phyloP scores from a whole-genome alignment of 2,888 invertebrate species.

The Altica lythri region DNA sequence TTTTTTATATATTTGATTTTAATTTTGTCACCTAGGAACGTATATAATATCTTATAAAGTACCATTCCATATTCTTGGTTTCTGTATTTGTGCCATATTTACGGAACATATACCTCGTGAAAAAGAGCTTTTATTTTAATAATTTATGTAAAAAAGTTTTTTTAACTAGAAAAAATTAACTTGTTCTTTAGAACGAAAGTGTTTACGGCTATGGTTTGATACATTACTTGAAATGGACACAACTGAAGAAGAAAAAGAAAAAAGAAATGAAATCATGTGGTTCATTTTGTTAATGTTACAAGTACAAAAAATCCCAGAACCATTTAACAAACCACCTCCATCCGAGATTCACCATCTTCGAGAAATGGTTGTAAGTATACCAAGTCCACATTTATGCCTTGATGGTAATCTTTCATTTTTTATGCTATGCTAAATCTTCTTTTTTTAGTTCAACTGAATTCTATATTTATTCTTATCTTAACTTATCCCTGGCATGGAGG shows the following conservation, averaged over 20 bases:
- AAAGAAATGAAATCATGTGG: constrained; percentile 58
- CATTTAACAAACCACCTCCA: constrained; percentile 53
- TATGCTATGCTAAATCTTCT: no score
- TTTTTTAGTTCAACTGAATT: no score
- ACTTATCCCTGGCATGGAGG: no score
- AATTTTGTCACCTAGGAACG: no score
- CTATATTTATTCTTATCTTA: no score
- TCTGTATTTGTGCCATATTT: no score
- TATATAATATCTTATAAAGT: no score
- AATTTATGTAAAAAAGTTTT: background rate
- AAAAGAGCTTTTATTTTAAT: background rate
- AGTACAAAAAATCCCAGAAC: constrained; percentile 53
- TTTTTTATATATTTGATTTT: no score
- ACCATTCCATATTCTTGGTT: no score
- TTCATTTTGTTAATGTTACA: constrained; percentile 57
- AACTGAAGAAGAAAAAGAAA: constrained; percentile 45
- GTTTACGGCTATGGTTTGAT: constrained; percentile 54
- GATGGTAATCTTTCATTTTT: no score
- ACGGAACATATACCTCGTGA: no score
- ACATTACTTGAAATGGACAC: constrained; percentile 51
- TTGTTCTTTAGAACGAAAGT: constrained; percentile 37
- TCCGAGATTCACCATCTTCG: constrained; percentile 50
- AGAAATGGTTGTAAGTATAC: constrained; percentile 41
- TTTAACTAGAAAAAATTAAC: constrained; percentile 20
- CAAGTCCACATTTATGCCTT: background rate